A percentile compares a stretch with the other conserved stretches of the same genome.
Evolutionary conservation across 2,113 vertebrate species (phyloP).

Genomic region (Carassius carassius): DNA sequence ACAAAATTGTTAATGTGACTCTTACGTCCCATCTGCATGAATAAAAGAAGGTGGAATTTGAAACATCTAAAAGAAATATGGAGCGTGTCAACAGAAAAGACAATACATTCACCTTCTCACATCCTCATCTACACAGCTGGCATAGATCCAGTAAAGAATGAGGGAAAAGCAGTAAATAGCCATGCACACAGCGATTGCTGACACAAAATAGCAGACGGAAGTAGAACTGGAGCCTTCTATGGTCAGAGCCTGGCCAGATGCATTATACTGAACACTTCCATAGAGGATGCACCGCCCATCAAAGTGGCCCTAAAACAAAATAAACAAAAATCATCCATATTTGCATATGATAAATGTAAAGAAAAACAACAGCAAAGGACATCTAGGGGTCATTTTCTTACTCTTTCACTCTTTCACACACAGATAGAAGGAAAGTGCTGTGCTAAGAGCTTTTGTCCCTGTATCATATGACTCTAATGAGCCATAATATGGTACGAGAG

Average conservation of each 20-base stretch:
- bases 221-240: conserved; percentile 65
- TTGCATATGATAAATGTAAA: not conserved
- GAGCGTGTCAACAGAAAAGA: not conserved
- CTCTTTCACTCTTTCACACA: not conserved
- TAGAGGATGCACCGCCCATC: conserved; percentile 81
- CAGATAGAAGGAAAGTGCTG: conserved; percentile 2
- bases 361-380: not conserved
- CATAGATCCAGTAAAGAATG: conserved; percentile 79
- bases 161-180: conserved; percentile 80
- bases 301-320: conserved; percentile 74
- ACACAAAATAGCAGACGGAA: conserved; percentile 83
- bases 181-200: conserved; percentile 71
- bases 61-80: not conserved
- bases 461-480: conserved; percentile 61
- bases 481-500: conserved; percentile 56
- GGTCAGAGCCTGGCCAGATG: conserved; percentile 51
- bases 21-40: not conserved
- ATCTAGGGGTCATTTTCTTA: not conserved
- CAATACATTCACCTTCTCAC: conserved; percentile 68
- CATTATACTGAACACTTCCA: conserved; percentile 71
- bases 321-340: not conserved
- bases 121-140: conserved; percentile 73
- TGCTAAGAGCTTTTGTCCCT: not conserved
- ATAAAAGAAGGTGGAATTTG: not conserved
- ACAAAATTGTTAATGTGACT: not conserved